Evolutionary conservation across 2,888 invertebrate species (phyloP), one percentile per base, ranked within the genome.

Genomic region (Sturmia bella): DNA sequence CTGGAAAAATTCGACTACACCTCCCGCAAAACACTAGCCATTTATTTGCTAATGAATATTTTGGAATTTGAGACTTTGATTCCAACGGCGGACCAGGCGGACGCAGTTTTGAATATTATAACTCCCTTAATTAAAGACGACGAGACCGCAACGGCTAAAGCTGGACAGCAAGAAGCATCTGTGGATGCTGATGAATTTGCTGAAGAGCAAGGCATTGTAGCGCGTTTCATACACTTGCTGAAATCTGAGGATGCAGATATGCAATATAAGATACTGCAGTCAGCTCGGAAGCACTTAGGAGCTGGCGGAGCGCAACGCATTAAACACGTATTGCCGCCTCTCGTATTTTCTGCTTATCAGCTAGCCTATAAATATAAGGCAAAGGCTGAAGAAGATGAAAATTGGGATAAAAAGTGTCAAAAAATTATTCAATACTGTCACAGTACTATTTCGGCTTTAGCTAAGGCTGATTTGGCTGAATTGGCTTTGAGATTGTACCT

Each of bases 381-480:
- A 13, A 92, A 95, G 15, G 93, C 94, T 79, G 94, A 95, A 11
- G 94, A 96, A 94, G 99, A 99, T 89, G 97, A 97, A 70, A 96
- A 98, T 92, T 99, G 99, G 99, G 97, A 98, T 91, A 98, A 98
- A 91, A 99, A 99, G 89, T 98, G 99, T 87, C 96, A 97, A 90
- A 99, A 99, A 91, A 98, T 99, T 85, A 97, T 99, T 92, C 97
- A 99, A 91, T 99, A 99, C 90, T 99, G 98, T 88, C 98, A 98
- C 90, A 96, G 97, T 87, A 99, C 98, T 0, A 97, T 99, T 87
- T 96, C 95, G 24, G 96, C 97, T 77, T 92, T 99, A 64, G 97
- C 98, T 66, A 99, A 99, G 90, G 98, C 98, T 0, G 99, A 99
- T 89, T 92, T 98, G 54, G 96, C 98, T 0, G 99, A 99, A 89